Conservation (phyloP, 2,797 vertebrate genomes). For the Carcharodon carcharias region DNA sequence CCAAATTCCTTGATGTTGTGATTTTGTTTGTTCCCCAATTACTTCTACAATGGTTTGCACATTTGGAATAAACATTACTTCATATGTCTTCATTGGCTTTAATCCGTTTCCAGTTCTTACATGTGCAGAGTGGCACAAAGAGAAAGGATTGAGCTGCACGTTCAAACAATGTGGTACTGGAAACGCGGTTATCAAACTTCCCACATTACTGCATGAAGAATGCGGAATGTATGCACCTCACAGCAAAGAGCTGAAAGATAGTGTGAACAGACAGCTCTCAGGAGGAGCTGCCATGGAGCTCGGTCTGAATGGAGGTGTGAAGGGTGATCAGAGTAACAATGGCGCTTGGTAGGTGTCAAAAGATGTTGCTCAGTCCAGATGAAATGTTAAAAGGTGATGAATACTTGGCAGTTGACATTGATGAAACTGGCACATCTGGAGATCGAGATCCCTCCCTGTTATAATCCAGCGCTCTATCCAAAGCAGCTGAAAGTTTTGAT, state of each 20-base stretch:
- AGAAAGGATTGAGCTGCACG: neutral
- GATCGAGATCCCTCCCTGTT: neutral
- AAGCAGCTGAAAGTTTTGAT: neutral
- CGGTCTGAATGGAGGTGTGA: neutral
- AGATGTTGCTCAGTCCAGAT: neutral
- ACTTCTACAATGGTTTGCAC: neutral
- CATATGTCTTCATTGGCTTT: neutral
- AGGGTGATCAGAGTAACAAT: neutral
- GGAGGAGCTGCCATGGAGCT: neutral
- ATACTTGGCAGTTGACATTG: neutral
- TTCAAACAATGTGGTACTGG: neutral
- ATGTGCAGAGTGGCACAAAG: neutral
- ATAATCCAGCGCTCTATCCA: neutral
- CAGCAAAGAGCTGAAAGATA: neutral
- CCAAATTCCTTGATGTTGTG: neutral
- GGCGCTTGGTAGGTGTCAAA: neutral
- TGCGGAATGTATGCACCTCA: neutral
- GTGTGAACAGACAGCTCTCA: neutral
- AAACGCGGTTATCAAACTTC: neutral
- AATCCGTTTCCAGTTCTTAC: too few species aligned
- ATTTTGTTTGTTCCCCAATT: neutral
- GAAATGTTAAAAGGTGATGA: slow-evolving; percentile 25
- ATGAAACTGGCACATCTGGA: neutral
- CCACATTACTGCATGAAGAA: neutral
- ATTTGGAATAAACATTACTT: neutral